Evolutionary conservation across 2,888 invertebrate species (phyloP), one percentile per base, ranked within the genome.

Genomic region (Anoplius nigerrimus): DNA sequence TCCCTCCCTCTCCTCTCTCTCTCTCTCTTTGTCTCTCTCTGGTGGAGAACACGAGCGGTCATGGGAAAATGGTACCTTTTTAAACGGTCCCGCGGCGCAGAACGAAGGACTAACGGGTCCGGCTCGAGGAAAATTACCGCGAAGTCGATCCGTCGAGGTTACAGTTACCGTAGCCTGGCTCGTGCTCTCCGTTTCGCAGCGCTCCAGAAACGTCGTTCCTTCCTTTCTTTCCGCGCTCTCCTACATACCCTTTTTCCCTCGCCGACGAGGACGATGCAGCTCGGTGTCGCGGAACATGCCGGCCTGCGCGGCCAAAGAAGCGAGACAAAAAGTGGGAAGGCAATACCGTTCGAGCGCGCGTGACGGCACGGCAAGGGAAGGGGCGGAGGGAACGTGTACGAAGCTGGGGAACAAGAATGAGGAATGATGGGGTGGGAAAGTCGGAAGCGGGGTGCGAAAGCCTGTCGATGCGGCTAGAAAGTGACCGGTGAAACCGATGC

Each of bases 11-110:
- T n/a, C n/a, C n/a, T n/a, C n/a, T n/a, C n/a, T n/a, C n/a, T n/a
- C n/a, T n/a, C n/a, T n/a, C n/a, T n/a, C n/a, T n/a, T n/a, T n/a
- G n/a, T n/a, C n/a, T n/a, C n/a, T n/a, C n/a, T n/a, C n/a, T n/a
- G 16, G 48, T 13, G 6, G 13, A 6, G 48, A 48, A 48, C 8
- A 48, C 16, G 48, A 16, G 48, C 48, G 61, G 66, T 71, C 76
- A 74, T 78, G 78, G 68, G 78, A 78, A 78, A 78, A 76, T 70
- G 62, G 61, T 34, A 63, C 59, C n/a, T 78, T 78, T 78, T 78
- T 76, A 70, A 72, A 66, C 46, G 64, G 67, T 69, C 57, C 60
- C 70, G 75, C 69, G 54, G 66, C 61, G 69, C 58, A 68, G 74
- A 75, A 75, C 75, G 74, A 69, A 60, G 74, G 65, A 75, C 71